phyloP scores from a whole-genome alignment of 2,797 vertebrate genomes.

The Enoplosus armatus region DNA sequence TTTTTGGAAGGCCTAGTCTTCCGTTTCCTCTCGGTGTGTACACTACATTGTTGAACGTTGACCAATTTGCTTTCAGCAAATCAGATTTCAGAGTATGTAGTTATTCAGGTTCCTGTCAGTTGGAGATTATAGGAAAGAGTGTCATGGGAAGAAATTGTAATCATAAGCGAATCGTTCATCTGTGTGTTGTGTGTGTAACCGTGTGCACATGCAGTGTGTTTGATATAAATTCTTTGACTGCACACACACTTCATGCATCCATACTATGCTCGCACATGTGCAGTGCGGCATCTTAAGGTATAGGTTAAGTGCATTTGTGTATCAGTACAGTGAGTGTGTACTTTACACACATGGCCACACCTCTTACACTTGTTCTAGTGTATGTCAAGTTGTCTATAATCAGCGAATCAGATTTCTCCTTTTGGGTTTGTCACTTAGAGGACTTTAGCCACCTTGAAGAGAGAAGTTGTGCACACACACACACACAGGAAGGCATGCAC shows the following conservation, averaged over 20 bases:
- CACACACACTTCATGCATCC: not conserved
- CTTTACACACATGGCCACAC: conserved; percentile 41
- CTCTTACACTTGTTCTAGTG: conserved; percentile 30
- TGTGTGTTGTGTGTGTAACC: conserved; percentile 9
- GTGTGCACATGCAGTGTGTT: conserved; percentile 1
- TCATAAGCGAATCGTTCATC: not conserved
- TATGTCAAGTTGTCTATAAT: conserved; percentile 53
- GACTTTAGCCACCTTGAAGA: conserved; percentile 48
- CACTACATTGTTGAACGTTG: conserved; percentile 46
- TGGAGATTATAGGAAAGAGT: conserved; percentile 43
- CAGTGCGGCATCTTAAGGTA: not conserved
- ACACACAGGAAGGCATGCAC: conserved; percentile 6
- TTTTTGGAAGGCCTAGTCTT: not conserved
- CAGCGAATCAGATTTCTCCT: conserved; percentile 60
- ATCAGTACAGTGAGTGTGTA: conserved; percentile 18
- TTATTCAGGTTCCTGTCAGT: conserved; percentile 65
- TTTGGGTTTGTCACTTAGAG: conserved; percentile 36
- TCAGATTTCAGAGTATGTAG: conserved; percentile 68
- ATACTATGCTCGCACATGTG: not conserved
- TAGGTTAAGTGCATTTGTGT: not conserved
- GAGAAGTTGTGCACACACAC: conserved; percentile 14
- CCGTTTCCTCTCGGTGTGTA: conserved; percentile 17
- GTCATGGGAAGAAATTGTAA: conserved; percentile 27
- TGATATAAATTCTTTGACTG: not conserved
- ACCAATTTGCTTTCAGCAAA: conserved; percentile 62